Conservation (phyloP, 1,140 invertebrate species). For the Meteorus sp. region DNA sequence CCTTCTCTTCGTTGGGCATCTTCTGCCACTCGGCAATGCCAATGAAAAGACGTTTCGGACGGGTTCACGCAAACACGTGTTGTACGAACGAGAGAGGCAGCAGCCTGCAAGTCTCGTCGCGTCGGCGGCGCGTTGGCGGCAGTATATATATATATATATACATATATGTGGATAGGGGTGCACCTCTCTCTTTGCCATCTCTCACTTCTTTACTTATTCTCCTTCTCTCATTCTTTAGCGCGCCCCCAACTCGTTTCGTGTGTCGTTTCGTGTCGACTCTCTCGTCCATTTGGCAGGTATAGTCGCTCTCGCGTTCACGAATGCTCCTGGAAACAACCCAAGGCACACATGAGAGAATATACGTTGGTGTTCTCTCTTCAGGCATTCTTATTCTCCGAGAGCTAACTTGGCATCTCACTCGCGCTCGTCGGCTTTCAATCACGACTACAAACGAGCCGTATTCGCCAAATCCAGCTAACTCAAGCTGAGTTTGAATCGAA, state of each 20-base stretch:
- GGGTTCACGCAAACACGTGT: slow-evolving; percentile 57
- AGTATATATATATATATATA: too few species aligned
- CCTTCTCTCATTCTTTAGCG: too few species aligned
- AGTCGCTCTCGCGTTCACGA: slow-evolving; percentile 34
- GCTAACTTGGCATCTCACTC: neutral
- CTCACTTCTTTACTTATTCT: too few species aligned
- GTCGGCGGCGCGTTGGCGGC: slow-evolving; percentile 12
- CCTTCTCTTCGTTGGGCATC: slow-evolving; percentile 19
- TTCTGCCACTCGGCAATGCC: slow-evolving; percentile 23
- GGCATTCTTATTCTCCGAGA: too few species aligned
- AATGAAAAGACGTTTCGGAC: too few species aligned
- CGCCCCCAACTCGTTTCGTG: too few species aligned
- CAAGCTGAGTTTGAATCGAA: slow-evolving; percentile 50
- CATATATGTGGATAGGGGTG: too few species aligned
- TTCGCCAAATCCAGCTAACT: slow-evolving; percentile 54
- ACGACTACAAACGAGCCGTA: slow-evolving; percentile 49
- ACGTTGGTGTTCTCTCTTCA: too few species aligned
- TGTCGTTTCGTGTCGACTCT: slow-evolving; percentile 27
- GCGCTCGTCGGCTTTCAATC: too few species aligned
- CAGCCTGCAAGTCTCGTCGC: too few species aligned
- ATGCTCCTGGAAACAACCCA: slow-evolving; percentile 13
- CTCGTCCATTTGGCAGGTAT: slow-evolving; percentile 31
- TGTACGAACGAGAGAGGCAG: slow-evolving; percentile 47
- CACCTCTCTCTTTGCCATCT: neutral
- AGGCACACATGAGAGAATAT: too few species aligned